phyloP scores from a whole-genome alignment of 2,797 vertebrate genomes.

The Antrozous pallidus region DNA sequence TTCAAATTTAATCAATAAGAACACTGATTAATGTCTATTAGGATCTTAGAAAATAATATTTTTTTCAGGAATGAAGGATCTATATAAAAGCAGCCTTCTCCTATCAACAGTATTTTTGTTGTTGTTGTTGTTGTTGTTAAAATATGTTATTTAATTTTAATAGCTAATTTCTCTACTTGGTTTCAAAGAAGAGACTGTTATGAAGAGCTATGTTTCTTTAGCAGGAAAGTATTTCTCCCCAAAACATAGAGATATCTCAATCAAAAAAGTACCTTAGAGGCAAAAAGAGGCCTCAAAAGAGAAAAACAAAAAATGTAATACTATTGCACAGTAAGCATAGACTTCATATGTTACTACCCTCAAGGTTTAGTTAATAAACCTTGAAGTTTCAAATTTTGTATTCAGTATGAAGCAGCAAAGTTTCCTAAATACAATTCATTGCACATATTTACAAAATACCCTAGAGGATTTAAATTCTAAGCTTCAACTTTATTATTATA shows the following conservation, averaged over 20 bases:
- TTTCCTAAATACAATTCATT: constrained; percentile 50
- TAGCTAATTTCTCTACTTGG: constrained; percentile 13
- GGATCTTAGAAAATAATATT: background rate
- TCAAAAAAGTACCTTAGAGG: constrained; percentile 9
- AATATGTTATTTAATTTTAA: constrained; percentile 36
- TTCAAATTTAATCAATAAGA: background rate
- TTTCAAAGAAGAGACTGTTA: background rate
- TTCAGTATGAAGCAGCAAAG: constrained; percentile 43
- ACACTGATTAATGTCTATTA: background rate
- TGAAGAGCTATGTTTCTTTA: constrained; percentile 5
- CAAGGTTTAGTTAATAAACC: constrained; percentile 42
- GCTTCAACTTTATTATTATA: background rate
- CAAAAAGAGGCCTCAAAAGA: background rate
- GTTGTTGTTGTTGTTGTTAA: constrained; percentile 31
- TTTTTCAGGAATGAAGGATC: background rate
- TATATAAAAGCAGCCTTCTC: background rate
- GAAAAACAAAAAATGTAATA: background rate
- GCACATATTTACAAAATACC: constrained; percentile 16
- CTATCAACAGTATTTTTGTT: background rate
- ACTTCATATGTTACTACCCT: background rate
- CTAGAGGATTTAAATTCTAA: constrained; percentile 15
- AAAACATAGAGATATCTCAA: background rate
- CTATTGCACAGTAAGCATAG: constrained; percentile 26
- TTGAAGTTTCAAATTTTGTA: constrained; percentile 48
- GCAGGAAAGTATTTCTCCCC: background rate